These are phyloP conservation scores for Druon quercuslanigerum DNA, from an alignment of 1,140 invertebrate genomes.

Conservation along the genomic window DNA sequence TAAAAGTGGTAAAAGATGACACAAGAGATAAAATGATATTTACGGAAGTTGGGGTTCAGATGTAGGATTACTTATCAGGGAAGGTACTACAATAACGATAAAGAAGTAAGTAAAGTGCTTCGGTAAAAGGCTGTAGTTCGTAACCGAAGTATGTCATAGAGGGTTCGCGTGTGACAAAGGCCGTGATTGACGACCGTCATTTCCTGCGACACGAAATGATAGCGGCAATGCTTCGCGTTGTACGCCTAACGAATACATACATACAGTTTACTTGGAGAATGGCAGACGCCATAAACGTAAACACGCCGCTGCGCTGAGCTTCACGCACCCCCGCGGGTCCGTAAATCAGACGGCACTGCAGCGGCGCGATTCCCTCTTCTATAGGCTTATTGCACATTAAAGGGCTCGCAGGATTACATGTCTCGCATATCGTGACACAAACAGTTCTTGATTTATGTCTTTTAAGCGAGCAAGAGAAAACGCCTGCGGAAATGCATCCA, in stretches of 20 bases:
- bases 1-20: too few species aligned
- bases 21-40: too few species aligned
- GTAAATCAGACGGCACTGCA: constrained; percentile 39
- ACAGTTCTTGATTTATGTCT: constrained; percentile 39
- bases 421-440: constrained; percentile 40
- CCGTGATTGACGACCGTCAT: constrained; percentile 51
- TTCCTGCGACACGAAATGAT: constrained; percentile 46
- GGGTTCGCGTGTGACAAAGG: not conserved
- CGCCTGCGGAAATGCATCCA: not conserved
- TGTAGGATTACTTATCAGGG: not conserved
- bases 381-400: constrained; percentile 49
- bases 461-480: constrained; percentile 33
- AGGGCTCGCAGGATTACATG: constrained; percentile 40
- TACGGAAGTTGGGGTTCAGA: not conserved
- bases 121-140: constrained; percentile 6
- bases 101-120: constrained; percentile 4
- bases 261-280: constrained; percentile 36
- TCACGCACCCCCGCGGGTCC: constrained; percentile 35
- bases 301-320: constrained; percentile 39
- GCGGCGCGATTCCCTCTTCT: constrained; percentile 35
- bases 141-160: constrained; percentile 29
- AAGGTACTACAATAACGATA: not conserved
- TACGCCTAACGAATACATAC: constrained; percentile 18
- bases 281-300: constrained; percentile 47
- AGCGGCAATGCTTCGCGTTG: not conserved